Percentiles rank a stretch among this genome's conserved stretches.
These are phyloP conservation scores for Rhinichthys klamathensis DNA, from an alignment of 2,113 vertebrate genomes.

Conservation along the genomic window DNA sequence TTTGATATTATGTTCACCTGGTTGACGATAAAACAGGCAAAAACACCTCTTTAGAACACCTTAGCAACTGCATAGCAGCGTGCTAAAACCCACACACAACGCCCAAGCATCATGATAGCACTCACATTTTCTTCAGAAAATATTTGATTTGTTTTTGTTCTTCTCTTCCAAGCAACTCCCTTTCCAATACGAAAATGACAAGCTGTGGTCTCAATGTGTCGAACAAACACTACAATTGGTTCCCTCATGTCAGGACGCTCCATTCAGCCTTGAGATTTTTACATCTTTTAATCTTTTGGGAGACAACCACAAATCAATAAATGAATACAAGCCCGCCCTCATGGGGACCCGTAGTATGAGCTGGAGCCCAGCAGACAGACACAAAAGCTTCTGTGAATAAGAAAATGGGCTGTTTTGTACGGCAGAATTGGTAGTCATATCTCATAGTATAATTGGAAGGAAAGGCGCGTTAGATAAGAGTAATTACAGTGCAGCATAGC, in stretches of 20 bases:
- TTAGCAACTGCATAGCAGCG: not conserved
- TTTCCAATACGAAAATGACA: constrained; percentile 11
- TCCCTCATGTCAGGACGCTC: not conserved
- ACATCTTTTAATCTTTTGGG: constrained; percentile 6
- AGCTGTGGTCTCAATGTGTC: constrained; percentile 37
- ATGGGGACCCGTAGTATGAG: not conserved
- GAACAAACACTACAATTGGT: not conserved
- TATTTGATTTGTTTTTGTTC: not conserved
- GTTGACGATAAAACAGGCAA: not conserved
- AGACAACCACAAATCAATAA: constrained; percentile 29
- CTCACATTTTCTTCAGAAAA: not conserved
- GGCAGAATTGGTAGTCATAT: not conserved
- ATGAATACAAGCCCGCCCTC: constrained; percentile 18
- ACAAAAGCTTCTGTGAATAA: not conserved
- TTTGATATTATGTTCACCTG: not conserved
- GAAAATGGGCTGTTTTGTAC: constrained; percentile 4
- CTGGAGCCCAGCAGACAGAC: not conserved
- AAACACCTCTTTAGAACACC: not conserved
- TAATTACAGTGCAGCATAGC: constrained; percentile 1
- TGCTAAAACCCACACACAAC: not conserved
- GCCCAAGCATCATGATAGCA: not conserved
- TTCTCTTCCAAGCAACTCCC: not conserved
- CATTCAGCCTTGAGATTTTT: constrained; percentile 13
- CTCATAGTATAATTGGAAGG: not conserved
- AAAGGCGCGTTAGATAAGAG: constrained; percentile 17